Evolutionary conservation across 1,140 invertebrate species (phyloP).

Genomic region (Scaptodrosophila lebanonensis): DNA sequence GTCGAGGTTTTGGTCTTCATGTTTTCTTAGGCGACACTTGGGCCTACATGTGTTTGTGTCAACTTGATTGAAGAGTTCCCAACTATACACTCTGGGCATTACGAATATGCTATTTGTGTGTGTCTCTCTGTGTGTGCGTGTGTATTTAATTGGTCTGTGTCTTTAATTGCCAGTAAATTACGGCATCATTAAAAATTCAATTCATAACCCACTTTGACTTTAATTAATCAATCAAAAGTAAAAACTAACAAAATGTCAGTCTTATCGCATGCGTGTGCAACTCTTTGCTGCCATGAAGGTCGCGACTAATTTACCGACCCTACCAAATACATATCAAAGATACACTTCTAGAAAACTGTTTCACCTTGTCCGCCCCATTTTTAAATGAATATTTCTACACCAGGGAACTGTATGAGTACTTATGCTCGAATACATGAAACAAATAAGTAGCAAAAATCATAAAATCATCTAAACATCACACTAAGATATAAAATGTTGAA

Average conservation of each 20-base stretch:
- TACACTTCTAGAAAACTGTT: too few relatives aligned
- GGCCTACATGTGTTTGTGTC: slow-evolving; percentile 66
- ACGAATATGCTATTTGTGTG: too few relatives aligned
- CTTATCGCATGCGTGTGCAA: slow-evolving; percentile 34
- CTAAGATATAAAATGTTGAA: too few relatives aligned
- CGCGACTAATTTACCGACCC: slow-evolving; percentile 53
- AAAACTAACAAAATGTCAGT: slow-evolving; percentile 4
- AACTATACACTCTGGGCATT: too few relatives aligned
- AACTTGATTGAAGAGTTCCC: slow-evolving; percentile 60
- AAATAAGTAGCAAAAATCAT: too few relatives aligned
- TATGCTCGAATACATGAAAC: too few relatives aligned
- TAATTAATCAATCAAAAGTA: slow-evolving; percentile 67
- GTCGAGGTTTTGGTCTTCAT: background rate
- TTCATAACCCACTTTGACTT: slow-evolving; percentile 52
- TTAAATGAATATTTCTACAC: too few relatives aligned
- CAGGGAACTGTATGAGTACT: too few relatives aligned
- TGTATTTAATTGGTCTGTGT: slow-evolving; percentile 1
- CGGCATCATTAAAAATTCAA: slow-evolving; percentile 62
- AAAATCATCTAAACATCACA: too few relatives aligned
- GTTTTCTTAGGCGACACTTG: slow-evolving; percentile 53
- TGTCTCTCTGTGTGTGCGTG: background rate
- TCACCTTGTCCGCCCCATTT: too few relatives aligned
- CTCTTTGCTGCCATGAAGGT: slow-evolving; percentile 54
- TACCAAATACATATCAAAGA: too few relatives aligned
- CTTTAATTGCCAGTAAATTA: slow-evolving; percentile 62